Percentiles rank a stretch among this genome's conserved stretches.
Conservation (phyloP, 2,797 vertebrate species). For the Peromyscus nudipes region DNA sequence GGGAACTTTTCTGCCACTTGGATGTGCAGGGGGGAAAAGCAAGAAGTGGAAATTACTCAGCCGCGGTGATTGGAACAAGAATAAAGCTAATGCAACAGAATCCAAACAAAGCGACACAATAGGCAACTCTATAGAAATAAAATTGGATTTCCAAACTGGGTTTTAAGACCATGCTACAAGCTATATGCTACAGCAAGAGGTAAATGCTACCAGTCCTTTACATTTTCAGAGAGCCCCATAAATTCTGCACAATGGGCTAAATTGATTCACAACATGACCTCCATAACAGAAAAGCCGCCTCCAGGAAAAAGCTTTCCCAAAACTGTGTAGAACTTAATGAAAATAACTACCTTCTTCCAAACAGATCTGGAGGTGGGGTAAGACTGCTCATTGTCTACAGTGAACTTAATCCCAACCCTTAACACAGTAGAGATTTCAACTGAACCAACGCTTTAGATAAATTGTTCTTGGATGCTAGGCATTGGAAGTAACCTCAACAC, state of each 20-base stretch:
- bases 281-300: conserved; percentile 48
- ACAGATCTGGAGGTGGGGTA: not conserved
- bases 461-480: not conserved
- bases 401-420: not conserved
- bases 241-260: conserved; percentile 51
- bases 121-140: conserved; percentile 17
- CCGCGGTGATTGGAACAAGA: conserved; percentile 46
- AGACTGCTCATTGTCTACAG: not conserved
- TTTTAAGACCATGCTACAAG: conserved; percentile 57
- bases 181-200: conserved; percentile 40
- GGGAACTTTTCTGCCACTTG: conserved; percentile 54
- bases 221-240: conserved; percentile 55
- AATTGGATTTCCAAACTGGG: conserved; percentile 65
- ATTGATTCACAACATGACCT: conserved; percentile 60
- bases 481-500: not conserved
- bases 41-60: conserved; percentile 44
- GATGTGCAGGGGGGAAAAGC: conserved; percentile 37
- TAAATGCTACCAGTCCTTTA: conserved; percentile 42
- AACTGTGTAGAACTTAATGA: conserved; percentile 54
- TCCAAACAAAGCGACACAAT: conserved; percentile 62
- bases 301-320: conserved; percentile 52
- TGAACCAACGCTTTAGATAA: not conserved
- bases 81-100: not conserved
- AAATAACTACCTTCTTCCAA: conserved; percentile 58
- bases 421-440: not conserved